Evolutionary conservation across 2,113 vertebrate species (phyloP).

Genomic region (Hyaena hyaena): DNA sequence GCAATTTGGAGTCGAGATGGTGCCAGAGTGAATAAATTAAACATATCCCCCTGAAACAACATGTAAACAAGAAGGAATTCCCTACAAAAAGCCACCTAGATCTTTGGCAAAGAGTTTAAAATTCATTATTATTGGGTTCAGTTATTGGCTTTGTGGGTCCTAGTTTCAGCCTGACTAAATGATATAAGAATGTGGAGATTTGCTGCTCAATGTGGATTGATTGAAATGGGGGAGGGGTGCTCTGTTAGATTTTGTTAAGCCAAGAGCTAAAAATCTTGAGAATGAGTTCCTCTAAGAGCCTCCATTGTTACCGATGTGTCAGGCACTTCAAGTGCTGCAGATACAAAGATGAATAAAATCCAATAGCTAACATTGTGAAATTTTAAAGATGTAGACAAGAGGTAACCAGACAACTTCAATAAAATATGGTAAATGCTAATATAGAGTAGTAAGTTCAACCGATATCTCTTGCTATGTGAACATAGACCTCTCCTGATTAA

Average conservation of each 20-base stretch:
- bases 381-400: background rate
- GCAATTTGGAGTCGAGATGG: background rate
- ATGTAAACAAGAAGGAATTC: background rate
- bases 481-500: background rate
- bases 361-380: background rate
- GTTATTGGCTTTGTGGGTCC: background rate
- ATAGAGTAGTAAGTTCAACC: background rate
- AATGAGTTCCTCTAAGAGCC: background rate
- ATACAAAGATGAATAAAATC: background rate
- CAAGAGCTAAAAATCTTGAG: conserved; percentile 11
- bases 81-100: background rate
- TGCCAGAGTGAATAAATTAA: background rate
- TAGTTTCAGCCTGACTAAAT: background rate
- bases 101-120: conserved; percentile 4
- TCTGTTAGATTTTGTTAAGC: background rate
- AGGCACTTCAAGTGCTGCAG: background rate
- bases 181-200: background rate
- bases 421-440: background rate
- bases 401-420: background rate
- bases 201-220: background rate
- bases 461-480: background rate
- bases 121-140: background rate
- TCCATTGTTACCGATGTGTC: background rate
- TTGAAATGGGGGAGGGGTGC: background rate
- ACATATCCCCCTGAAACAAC: background rate